These are phyloP conservation scores for Tupaia tana DNA, from an alignment of 2,113 vertebrate species.

Conservation along the genomic window DNA sequence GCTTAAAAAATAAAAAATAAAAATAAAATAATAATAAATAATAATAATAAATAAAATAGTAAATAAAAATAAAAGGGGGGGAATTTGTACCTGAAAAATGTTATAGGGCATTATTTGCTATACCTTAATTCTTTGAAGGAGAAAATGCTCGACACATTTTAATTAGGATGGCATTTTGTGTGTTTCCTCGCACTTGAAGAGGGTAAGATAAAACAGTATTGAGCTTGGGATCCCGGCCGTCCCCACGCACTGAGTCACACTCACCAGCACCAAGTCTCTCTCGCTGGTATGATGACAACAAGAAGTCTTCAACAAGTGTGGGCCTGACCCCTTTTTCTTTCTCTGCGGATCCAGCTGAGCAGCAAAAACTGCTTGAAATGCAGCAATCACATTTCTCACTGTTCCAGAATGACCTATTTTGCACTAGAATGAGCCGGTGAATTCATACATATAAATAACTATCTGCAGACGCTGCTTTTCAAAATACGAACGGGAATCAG, in stretches of 20 bases:
- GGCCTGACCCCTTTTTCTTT: conserved; percentile 85
- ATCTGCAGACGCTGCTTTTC: conserved; percentile 85
- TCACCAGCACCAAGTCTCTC: conserved; percentile 81
- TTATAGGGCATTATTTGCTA: neutral
- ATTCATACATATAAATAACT: conserved; percentile 93
- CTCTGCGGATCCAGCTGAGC: conserved; percentile 87
- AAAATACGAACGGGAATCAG: conserved; percentile 79
- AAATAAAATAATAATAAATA: too few relatives aligned
- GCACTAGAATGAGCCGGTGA: conserved; percentile 89
- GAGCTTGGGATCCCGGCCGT: neutral
- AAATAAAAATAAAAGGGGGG: neutral
- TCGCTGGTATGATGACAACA: conserved; percentile 86
- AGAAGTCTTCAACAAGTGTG: conserved; percentile 82
- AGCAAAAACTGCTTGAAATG: conserved; percentile 90
- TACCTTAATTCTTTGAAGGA: neutral
- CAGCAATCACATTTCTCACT: conserved; percentile 89
- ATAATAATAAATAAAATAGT: too few relatives aligned
- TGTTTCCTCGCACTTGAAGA: conserved; percentile 38
- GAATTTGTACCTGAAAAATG: conserved; percentile 4
- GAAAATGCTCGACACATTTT: neutral
- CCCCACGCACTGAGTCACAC: conserved; percentile 68
- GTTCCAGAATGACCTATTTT: conserved; percentile 90
- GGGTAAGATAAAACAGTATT: conserved; percentile 38
- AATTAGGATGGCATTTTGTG: neutral
- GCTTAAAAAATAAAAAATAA: neutral